Conservation (phyloP, 1,140 invertebrate species). For the Scaptodrosophila lebanonensis region DNA sequence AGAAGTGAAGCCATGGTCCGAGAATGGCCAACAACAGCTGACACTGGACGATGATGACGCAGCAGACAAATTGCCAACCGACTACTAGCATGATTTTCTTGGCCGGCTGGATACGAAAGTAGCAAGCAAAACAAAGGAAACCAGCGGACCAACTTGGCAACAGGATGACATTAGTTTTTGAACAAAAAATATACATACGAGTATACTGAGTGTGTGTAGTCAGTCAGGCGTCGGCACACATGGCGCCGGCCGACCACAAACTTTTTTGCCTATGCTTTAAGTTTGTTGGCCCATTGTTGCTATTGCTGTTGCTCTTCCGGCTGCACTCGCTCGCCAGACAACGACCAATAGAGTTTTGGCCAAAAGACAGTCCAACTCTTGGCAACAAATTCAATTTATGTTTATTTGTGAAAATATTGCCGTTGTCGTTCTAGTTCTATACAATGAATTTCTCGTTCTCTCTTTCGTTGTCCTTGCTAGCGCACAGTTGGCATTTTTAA, state of each 20-base stretch:
- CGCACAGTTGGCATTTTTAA: slow-evolving; percentile 42
- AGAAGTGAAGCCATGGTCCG: no score
- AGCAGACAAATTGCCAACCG: no score
- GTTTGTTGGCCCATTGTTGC: no score
- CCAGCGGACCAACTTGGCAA: slow-evolving; percentile 8
- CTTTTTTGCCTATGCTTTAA: no score
- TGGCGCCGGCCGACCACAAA: slow-evolving; percentile 37
- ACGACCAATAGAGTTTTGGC: no score
- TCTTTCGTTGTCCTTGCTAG: not conserved
- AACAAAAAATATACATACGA: slow-evolving; percentile 22
- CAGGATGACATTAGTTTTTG: slow-evolving; percentile 22
- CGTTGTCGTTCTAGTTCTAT: slow-evolving; percentile 10
- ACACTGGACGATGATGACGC: no score
- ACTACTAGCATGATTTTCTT: no score
- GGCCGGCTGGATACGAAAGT: slow-evolving; percentile 33
- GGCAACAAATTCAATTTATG: slow-evolving; percentile 54
- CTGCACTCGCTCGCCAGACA: no score
- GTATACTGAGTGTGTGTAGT: no score
- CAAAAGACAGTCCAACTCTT: slow-evolving; percentile 21
- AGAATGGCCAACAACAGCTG: slow-evolving; percentile 29
- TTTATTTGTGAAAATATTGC: slow-evolving; percentile 48
- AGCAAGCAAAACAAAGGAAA: slow-evolving; percentile 60
- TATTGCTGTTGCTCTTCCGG: no score
- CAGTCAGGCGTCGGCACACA: slow-evolving; percentile 38
- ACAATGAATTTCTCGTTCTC: slow-evolving; percentile 6